Conservation (phyloP, 1,140 invertebrate genomes). For the Triops cancriformis region DNA sequence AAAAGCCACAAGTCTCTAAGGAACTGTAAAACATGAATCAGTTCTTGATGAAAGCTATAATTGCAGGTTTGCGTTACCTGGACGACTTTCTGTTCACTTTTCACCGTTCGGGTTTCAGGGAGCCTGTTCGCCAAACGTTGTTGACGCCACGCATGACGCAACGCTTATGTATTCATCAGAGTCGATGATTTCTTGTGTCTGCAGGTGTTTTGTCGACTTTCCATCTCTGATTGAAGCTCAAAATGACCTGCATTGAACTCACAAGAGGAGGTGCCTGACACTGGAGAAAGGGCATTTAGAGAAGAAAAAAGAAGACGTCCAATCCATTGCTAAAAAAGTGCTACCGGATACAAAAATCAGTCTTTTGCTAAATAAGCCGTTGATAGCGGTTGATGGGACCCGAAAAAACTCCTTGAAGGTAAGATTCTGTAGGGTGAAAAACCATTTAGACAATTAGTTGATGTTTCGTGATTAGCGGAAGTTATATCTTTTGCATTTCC, state of each 20-base stretch:
- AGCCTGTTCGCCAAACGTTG: not conserved
- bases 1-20: not conserved
- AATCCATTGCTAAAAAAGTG: not conserved
- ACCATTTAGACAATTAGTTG: not conserved
- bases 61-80: not conserved
- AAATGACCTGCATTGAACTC: not conserved
- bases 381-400: not conserved
- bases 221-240: not conserved
- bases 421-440: not conserved
- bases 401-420: not conserved
- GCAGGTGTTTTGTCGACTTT: not conserved
- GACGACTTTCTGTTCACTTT: not conserved
- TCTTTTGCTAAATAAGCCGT: not conserved
- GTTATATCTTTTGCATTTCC: constrained; percentile 6
- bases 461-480: constrained; percentile 10
- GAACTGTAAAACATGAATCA: constrained; percentile 4
- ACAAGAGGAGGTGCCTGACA: not conserved
- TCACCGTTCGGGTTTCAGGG: not conserved
- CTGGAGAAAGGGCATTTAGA: not conserved
- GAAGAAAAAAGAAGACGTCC: not conserved
- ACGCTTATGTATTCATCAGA: not conserved
- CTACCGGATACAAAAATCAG: not conserved
- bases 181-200: not conserved
- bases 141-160: not conserved
- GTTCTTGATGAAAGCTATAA: constrained; percentile 1